These are phyloP conservation scores for Cepaea hortensis DNA, from an alignment of 2,888 invertebrate species.

Conservation along the genomic window DNA sequence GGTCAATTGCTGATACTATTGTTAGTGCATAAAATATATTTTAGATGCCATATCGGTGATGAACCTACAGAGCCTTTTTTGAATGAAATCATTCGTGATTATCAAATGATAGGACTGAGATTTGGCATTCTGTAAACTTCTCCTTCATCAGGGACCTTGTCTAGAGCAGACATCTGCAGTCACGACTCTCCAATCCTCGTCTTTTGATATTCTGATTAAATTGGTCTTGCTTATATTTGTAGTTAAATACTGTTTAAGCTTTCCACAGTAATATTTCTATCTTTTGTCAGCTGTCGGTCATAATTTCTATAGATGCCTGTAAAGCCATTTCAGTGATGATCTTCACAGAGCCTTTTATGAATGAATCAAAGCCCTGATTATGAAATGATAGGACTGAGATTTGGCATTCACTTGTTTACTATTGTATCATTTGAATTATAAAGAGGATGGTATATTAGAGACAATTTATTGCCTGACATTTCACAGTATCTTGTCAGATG, in stretches of 20 bases:
- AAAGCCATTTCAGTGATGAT: slow-evolving; percentile 23
- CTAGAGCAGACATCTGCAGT: neutral
- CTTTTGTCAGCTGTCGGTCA: neutral
- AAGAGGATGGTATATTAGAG: no score
- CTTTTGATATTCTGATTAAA: neutral
- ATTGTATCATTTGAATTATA: neutral
- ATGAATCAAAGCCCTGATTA: neutral
- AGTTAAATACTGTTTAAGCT: neutral
- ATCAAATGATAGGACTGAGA: slow-evolving; percentile 27
- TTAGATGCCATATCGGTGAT: slow-evolving; percentile 18
- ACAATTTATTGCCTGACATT: no score
- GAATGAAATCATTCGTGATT: neutral
- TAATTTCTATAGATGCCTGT: neutral
- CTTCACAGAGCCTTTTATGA: slow-evolving; percentile 8
- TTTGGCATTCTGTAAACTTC: neutral
- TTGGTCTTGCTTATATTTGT: no score
- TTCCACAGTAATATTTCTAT: neutral
- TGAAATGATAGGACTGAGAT: slow-evolving; percentile 32
- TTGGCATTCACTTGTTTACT: neutral
- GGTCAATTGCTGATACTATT: no score
- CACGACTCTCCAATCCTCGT: neutral
- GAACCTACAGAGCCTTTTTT: slow-evolving; percentile 21
- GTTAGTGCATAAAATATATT: no score
- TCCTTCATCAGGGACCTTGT: neutral
- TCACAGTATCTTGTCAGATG: no score